Evolutionary conservation across 2,888 invertebrate species (phyloP).

Genomic region (Lymantria monacha): DNA sequence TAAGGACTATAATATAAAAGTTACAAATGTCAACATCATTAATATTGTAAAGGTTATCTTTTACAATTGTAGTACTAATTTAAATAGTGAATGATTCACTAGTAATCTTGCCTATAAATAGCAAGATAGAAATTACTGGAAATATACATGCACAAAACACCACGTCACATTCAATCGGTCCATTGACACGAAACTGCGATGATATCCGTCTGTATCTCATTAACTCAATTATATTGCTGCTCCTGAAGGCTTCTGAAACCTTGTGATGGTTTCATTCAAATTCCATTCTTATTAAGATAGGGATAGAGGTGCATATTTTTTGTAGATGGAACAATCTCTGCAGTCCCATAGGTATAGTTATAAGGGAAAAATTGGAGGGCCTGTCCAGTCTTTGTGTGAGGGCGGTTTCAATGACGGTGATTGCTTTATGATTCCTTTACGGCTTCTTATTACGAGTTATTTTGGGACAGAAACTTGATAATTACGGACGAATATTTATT

Average conservation of each 20-base stretch:
- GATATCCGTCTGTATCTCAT: conserved; percentile 49
- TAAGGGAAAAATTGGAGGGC: conserved; percentile 47
- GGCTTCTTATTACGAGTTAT: conserved; percentile 4
- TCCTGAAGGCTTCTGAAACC: conserved; percentile 26
- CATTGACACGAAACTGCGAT: conserved; percentile 40
- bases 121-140: too few relatives aligned
- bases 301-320: conserved; percentile 18
- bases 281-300: background rate
- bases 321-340: conserved; percentile 31
- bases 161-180: conserved; percentile 20
- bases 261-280: background rate
- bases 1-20: too few relatives aligned
- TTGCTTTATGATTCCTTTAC: conserved; percentile 28
- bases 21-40: too few relatives aligned
- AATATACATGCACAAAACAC: conserved; percentile 1
- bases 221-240: conserved; percentile 57
- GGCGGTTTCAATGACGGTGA: conserved; percentile 27
- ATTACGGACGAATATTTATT: too few relatives aligned
- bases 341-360: conserved; percentile 41
- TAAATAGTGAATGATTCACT: too few relatives aligned
- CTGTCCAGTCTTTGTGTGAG: conserved; percentile 34
- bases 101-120: too few relatives aligned
- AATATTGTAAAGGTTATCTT: too few relatives aligned
- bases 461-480: background rate
- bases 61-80: too few relatives aligned